Percentiles rank a stretch among this genome's conserved stretches.
phyloP scores from a whole-genome alignment of 53 echinoderm and acorn worm species.

The Zoroaster sp. region DNA sequence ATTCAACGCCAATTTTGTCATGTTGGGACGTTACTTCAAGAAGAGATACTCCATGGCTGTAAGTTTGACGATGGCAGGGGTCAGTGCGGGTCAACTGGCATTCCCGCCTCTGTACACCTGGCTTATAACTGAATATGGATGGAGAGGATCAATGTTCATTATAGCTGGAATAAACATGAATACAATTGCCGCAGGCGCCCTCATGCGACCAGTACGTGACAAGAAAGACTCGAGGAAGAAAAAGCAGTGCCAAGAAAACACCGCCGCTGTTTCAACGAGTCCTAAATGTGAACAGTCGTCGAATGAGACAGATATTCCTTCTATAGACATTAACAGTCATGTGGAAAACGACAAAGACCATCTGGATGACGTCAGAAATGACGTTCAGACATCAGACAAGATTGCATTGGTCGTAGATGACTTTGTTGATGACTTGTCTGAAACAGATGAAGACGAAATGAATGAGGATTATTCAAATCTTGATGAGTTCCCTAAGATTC shows the following conservation, averaged over 20 bases:
- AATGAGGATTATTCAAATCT: not conserved
- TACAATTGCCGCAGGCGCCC: conserved; percentile 20
- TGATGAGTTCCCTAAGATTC: not conserved
- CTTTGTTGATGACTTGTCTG: not conserved
- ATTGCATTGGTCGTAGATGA: not conserved
- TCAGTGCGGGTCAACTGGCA: conserved; percentile 20
- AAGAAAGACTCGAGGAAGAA: not conserved
- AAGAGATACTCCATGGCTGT: conserved; percentile 7
- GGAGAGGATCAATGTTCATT: conserved; percentile 16
- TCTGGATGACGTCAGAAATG: not conserved
- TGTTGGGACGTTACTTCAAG: conserved; percentile 23
- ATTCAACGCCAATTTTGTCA: not conserved
- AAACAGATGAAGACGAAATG: not conserved
- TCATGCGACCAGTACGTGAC: conserved; percentile 3
- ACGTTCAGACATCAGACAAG: not conserved
- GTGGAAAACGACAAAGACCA: not conserved
- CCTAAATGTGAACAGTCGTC: not conserved
- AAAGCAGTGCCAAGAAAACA: not conserved
- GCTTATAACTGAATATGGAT: conserved; percentile 23
- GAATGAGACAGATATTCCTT: not conserved
- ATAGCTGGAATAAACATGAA: conserved; percentile 1
- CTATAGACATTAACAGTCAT: not conserved
- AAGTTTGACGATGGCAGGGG: not conserved
- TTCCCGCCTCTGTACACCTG: conserved; percentile 16
- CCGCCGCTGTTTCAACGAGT: not conserved